Evolutionary conservation across 2,797 vertebrate genomes (phyloP).

Genomic region (Dromococcyx pavoninus): DNA sequence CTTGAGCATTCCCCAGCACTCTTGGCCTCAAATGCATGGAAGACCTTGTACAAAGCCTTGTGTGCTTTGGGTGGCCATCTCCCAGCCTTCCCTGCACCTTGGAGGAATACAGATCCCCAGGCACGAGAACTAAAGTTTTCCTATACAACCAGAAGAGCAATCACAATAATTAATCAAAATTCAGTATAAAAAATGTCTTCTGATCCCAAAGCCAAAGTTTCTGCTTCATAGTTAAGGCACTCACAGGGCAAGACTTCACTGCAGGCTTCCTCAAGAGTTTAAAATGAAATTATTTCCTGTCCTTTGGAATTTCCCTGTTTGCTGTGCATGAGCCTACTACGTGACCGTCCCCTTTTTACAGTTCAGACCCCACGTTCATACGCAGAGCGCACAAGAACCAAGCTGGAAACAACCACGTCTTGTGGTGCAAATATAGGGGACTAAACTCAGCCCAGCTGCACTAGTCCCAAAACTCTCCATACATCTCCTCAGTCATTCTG

Average conservation of each 20-base stretch:
- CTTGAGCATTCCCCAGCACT: not conserved
- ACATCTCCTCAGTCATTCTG: not conserved
- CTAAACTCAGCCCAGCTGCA: not conserved
- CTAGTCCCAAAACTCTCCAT: not conserved
- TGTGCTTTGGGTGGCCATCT: not conserved
- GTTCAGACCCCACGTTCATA: too few relatives aligned
- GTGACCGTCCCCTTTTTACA: not conserved
- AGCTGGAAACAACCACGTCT: not conserved
- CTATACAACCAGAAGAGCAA: not conserved
- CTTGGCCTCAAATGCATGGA: not conserved
- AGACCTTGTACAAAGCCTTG: not conserved
- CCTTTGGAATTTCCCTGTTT: not conserved
- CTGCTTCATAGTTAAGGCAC: not conserved
- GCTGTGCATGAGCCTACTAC: too few relatives aligned
- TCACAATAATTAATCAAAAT: too few relatives aligned
- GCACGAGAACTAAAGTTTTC: not conserved
- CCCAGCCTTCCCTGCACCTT: too few relatives aligned
- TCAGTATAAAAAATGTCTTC: too few relatives aligned
- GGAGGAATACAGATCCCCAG: not conserved
- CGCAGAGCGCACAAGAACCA: not conserved
- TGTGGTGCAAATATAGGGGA: not conserved
- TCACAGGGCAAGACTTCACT: not conserved
- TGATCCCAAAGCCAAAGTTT: not conserved
- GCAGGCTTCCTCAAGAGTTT: not conserved
- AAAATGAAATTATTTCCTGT: not conserved